Conservation (phyloP, 2,888 invertebrate genomes). For the Lepeophtheirus nordmannii region DNA sequence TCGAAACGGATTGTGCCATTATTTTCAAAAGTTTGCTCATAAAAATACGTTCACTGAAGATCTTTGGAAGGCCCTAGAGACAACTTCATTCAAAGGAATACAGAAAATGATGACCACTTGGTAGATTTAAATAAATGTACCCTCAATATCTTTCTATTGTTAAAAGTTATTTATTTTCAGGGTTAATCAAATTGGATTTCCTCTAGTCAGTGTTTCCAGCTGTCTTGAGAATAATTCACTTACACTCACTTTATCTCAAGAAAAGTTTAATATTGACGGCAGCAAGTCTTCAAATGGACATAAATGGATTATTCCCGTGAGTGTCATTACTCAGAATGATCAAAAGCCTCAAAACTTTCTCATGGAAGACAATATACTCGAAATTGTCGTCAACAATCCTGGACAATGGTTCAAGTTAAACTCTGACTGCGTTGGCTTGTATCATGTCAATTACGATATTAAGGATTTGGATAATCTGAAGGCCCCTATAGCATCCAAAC, state of each 20-base stretch:
- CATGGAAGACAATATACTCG: conserved; percentile 9
- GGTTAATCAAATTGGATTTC: conserved; percentile 91
- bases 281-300: conserved; percentile 30
- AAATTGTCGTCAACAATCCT: conserved; percentile 42
- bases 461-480: conserved; percentile 34
- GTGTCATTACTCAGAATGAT: not conserved
- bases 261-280: conserved; percentile 72
- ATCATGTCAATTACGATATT: conserved; percentile 33
- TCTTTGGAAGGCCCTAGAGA: conserved; percentile 74
- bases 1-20: conserved; percentile 40
- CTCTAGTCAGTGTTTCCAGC: conserved; percentile 47
- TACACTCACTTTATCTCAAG: conserved; percentile 27
- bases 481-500: conserved; percentile 58
- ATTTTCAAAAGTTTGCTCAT: conserved; percentile 13
- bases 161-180: conserved; percentile 33
- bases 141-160: not conserved
- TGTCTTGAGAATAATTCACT: conserved; percentile 23
- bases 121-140: conserved; percentile 33
- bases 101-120: conserved; percentile 84
- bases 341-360: not conserved
- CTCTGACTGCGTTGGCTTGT: conserved; percentile 69
- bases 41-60: conserved; percentile 81
- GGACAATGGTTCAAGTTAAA: conserved; percentile 43
- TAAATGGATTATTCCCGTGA: conserved; percentile 9
- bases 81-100: conserved; percentile 76